Evolutionary conservation across 2,888 invertebrate species (phyloP).

Genomic region (Autographa pulchrina): DNA sequence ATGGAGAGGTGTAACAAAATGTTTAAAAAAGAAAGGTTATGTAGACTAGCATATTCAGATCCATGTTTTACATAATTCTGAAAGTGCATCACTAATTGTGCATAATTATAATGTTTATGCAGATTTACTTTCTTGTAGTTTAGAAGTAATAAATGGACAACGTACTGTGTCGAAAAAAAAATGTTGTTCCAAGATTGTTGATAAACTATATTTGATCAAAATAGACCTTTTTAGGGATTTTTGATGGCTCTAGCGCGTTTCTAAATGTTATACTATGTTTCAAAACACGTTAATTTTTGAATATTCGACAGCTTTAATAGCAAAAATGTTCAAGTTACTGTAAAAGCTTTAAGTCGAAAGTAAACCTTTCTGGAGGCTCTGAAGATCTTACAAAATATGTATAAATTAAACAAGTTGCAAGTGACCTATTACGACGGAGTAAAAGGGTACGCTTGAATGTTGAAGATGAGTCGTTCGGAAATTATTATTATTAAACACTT

Average conservation of each 20-base stretch:
- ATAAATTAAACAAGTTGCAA: slow-evolving; percentile 19
- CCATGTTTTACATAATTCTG: background rate
- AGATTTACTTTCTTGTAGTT: background rate
- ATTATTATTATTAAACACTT: background rate
- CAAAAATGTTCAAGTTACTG: too few relatives aligned
- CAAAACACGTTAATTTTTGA: too few relatives aligned
- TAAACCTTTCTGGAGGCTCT: background rate
- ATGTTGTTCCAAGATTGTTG: too few relatives aligned
- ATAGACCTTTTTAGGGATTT: too few relatives aligned
- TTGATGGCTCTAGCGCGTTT: too few relatives aligned
- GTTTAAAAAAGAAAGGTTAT: too few relatives aligned
- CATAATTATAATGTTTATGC: background rate
- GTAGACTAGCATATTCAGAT: background rate
- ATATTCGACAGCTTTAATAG: too few relatives aligned
- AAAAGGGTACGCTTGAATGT: slow-evolving; percentile 16
- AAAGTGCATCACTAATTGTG: background rate
- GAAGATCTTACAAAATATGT: slow-evolving; percentile 8
- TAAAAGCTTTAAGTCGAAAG: too few relatives aligned
- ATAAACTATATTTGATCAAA: too few relatives aligned
- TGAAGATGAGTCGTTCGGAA: slow-evolving; percentile 21
- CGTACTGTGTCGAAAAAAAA: too few relatives aligned
- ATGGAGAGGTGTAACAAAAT: too few relatives aligned
- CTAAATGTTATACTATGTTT: too few relatives aligned
- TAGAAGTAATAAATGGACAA: background rate
- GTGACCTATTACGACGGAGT: slow-evolving; percentile 44